A percentile compares a stretch with the other conserved stretches of the same genome.
These are phyloP conservation scores for Oxytorus armatus DNA, from an alignment of 2,888 invertebrate species.

Conservation along the genomic window DNA sequence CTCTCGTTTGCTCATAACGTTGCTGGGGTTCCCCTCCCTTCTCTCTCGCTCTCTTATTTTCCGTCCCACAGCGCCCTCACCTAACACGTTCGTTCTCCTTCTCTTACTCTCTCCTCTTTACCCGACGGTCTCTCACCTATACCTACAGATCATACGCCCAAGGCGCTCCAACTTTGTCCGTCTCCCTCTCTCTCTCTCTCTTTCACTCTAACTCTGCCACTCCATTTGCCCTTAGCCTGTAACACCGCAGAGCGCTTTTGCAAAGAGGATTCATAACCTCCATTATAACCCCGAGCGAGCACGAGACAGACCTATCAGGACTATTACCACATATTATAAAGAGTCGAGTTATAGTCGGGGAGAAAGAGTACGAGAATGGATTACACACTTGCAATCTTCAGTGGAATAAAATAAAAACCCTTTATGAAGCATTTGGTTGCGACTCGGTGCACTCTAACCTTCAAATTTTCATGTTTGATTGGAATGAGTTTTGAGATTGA, in stretches of 20 bases:
- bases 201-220: slow-evolving; percentile 18
- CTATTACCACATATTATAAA: not conserved
- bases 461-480: too few relatives aligned
- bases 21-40: slow-evolving; percentile 70
- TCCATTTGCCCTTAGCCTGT: slow-evolving; percentile 38
- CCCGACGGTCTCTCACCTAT: slow-evolving; percentile 52
- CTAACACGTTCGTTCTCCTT: slow-evolving; percentile 70
- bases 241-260: slow-evolving; percentile 37
- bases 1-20: slow-evolving; percentile 53
- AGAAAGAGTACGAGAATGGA: slow-evolving; percentile 1
- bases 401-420: not conserved
- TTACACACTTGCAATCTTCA: not conserved
- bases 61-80: slow-evolving; percentile 68
- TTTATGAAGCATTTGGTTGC: slow-evolving; percentile 3
- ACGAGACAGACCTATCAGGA: not conserved
- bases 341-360: not conserved
- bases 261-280: slow-evolving; percentile 40
- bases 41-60: slow-evolving; percentile 38
- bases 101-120: slow-evolving; percentile 39
- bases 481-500: too few relatives aligned
- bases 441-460: too few relatives aligned
- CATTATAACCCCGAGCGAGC: slow-evolving; percentile 12
- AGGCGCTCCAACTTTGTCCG: slow-evolving; percentile 27
- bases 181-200: slow-evolving; percentile 32
- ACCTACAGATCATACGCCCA: slow-evolving; percentile 36